Conservation (phyloP, 2,113 vertebrate species). For the Halcyon malimbica region DNA sequence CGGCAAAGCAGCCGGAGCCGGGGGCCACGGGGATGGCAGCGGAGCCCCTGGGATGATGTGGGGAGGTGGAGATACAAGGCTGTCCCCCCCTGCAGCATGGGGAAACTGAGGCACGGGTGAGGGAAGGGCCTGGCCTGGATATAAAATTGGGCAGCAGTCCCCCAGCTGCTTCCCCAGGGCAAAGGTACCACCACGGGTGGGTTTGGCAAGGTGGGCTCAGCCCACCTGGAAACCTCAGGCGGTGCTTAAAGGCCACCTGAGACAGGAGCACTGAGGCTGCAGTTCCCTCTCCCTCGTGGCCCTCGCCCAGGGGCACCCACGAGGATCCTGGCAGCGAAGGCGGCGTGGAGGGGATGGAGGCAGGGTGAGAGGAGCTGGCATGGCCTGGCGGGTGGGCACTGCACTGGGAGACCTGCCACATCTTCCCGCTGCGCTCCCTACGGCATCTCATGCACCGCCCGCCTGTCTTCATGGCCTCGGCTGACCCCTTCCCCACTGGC, state of each 20-base stretch:
- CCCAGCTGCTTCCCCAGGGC: too few species aligned
- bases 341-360: not conserved
- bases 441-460: accelerated
- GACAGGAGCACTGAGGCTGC: not conserved
- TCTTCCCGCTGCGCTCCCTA: accelerated
- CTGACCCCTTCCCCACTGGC: not conserved
- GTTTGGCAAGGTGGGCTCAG: not conserved
- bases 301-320: not conserved
- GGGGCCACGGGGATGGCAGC: accelerated
- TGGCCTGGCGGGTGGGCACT: not conserved
- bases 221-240: not conserved
- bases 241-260: not conserved
- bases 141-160: accelerated
- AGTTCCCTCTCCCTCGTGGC: not conserved
- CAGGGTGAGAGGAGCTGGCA: not conserved
- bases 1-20: not conserved
- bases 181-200: accelerated
- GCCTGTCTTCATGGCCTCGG: accelerated
- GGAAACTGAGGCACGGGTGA: not conserved
- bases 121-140: accelerated
- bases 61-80: not conserved
- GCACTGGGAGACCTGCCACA: accelerated
- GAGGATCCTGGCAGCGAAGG: accelerated
- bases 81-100: accelerated
- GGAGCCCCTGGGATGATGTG: not conserved